Conservation (phyloP, 2,888 invertebrate species). For the Coleophora flavipennella region DNA sequence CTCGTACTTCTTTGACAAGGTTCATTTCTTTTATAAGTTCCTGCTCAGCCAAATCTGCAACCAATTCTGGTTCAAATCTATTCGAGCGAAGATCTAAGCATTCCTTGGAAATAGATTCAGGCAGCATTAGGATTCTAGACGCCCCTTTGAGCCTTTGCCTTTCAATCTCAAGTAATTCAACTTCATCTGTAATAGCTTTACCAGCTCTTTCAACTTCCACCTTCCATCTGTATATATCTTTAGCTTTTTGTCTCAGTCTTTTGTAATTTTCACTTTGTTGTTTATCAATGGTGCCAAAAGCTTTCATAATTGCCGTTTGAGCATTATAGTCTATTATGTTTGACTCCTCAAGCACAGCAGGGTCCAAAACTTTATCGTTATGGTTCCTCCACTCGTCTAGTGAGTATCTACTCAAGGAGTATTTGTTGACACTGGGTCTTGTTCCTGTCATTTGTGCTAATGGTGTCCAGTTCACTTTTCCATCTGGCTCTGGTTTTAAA, state of each 20-base stretch:
- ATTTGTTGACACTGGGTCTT: slow-evolving; percentile 81
- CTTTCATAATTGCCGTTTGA: slow-evolving; percentile 75
- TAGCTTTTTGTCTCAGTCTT: slow-evolving; percentile 75
- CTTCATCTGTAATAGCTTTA: slow-evolving; percentile 78
- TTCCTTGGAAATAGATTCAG: slow-evolving; percentile 83
- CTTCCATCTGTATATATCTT: slow-evolving; percentile 83
- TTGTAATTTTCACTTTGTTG: slow-evolving; percentile 79
- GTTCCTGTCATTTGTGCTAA: slow-evolving; percentile 80
- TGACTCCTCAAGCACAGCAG: slow-evolving; percentile 63
- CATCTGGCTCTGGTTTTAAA: slow-evolving; percentile 77
- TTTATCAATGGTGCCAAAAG: slow-evolving; percentile 77
- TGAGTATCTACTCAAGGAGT: slow-evolving; percentile 81
- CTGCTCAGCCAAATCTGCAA: slow-evolving; percentile 83
- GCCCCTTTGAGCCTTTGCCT: slow-evolving; percentile 79
- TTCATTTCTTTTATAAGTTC: slow-evolving; percentile 83
- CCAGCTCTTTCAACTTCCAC: slow-evolving; percentile 80
- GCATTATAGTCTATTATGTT: slow-evolving; percentile 75
- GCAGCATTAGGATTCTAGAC: slow-evolving; percentile 76
- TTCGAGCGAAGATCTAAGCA: slow-evolving; percentile 80
- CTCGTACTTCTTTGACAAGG: slow-evolving; percentile 78
- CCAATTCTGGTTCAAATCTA: slow-evolving; percentile 80
- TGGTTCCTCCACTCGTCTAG: slow-evolving; percentile 80
- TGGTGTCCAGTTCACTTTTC: slow-evolving; percentile 82
- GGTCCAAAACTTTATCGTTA: slow-evolving; percentile 68
- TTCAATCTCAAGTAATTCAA: slow-evolving; percentile 77